Base-by-base conservation (phyloP, 2,888 invertebrate genomes). In the Camptogramma bilineatum region DNA sequence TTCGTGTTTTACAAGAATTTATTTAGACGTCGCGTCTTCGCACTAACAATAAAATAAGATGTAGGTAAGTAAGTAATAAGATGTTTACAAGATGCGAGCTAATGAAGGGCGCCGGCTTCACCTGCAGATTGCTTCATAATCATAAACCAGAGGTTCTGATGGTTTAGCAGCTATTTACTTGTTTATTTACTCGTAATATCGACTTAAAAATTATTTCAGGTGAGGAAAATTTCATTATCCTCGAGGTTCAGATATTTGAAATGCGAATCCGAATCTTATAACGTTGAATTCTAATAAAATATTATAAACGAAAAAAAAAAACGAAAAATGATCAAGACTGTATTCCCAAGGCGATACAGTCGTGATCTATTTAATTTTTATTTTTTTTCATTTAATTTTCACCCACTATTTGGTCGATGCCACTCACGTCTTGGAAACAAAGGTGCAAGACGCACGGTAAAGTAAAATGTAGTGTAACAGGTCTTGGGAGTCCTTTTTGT, bases 381-480 rank as follows among this genome's bases (percentile, higher is more conserved):
- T 21, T 21, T 21, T 21, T 21, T 24, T 4, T 24, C 4, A 4
- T 24, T 4, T 24, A 24, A 24, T 24, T 4, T 21, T 3, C 4
- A 4, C 21, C 21, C 4, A 21, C 21, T 24, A 28, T 28, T 28
- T 44, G 42, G 50, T 19, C 31, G 28, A 53, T 59, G 66, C 52
- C 48, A 56, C 66, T 66, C 60, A 63, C 66, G 63, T 66, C 62
- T 56, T 52, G 48, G 55, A 53, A 65, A 61, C 69, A 72, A 73
- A 75, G 73, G 71, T 74, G 71, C 70, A 66, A 28, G 28, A 74
- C 56, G 28, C 64, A 64, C 55, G 72, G 68, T 72, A 7, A 13
- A 39, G 60, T 64, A 53, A 65, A 57, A 65, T 65, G 53, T 61
- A 57, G 65, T 61, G 17, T 44, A 58, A 65, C 65, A 34, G 61